A percentile compares a stretch with the other conserved stretches of the same genome.
These are phyloP conservation scores for Naja naja DNA, from an alignment of 2,113 vertebrate species.

Conservation along the genomic window DNA sequence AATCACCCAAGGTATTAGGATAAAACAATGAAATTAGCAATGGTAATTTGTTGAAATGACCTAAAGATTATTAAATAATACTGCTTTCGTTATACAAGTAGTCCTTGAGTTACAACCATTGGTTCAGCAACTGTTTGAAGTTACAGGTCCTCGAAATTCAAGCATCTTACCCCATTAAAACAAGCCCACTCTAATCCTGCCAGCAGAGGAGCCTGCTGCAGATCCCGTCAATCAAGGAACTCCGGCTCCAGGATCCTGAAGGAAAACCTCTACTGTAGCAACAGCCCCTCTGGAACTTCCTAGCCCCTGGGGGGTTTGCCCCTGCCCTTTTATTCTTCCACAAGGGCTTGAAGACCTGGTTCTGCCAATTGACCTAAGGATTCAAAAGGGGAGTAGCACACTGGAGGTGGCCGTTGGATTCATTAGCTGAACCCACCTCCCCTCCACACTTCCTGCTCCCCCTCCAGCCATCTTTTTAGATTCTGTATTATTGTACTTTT, in stretches of 20 bases:
- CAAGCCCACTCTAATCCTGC: not conserved
- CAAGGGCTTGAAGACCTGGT: not conserved
- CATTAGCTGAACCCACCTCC: not conserved
- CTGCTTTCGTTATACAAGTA: too few species aligned
- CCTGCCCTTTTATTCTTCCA: not conserved
- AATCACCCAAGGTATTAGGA: too few species aligned
- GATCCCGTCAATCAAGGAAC: not conserved
- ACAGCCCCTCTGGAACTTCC: not conserved
- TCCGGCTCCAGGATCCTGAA: not conserved
- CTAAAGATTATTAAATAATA: too few species aligned
- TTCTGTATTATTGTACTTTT: not conserved
- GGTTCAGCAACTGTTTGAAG: too few species aligned
- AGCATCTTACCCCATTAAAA: not conserved
- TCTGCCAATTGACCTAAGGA: not conserved
- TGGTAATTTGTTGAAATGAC: too few species aligned
- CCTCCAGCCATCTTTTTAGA: not conserved
- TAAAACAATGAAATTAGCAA: too few species aligned
- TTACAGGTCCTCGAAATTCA: too few species aligned
- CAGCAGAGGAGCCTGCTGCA: not conserved
- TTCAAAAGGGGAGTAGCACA: not conserved
- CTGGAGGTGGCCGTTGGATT: not conserved
- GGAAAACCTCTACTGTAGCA: not conserved
- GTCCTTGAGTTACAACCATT: too few species aligned
- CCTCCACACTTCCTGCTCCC: not conserved
- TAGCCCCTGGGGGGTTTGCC: not conserved